Evolutionary conservation across 2,797 vertebrate species (phyloP).

Genomic region (Periparus ater): DNA sequence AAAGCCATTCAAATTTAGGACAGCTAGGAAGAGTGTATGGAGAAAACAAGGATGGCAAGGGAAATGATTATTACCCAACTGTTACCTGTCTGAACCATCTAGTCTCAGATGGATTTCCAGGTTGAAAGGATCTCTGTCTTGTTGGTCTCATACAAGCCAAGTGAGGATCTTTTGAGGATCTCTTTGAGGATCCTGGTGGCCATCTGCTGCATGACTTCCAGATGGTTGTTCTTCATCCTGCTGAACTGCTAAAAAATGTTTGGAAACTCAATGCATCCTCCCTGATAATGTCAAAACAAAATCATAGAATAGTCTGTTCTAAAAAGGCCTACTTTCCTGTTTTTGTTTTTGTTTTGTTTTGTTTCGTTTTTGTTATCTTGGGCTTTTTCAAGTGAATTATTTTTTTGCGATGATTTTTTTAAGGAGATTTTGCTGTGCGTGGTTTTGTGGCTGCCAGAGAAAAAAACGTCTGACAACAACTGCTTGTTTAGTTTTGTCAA

Average conservation of each 20-base stretch:
- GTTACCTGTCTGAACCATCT: not conserved
- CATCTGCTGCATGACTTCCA: not conserved
- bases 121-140: not conserved
- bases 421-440: not conserved
- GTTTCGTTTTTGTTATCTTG: too few relatives aligned
- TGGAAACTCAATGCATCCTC: not conserved
- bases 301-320: not conserved
- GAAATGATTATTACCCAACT: not conserved
- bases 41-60: not conserved
- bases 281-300: not conserved
- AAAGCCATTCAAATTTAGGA: not conserved
- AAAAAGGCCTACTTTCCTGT: not conserved
- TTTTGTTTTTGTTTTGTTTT: not conserved
- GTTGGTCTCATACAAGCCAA: not conserved
- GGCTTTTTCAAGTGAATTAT: not conserved
- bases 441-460: not conserved
- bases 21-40: accelerated
- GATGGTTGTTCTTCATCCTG: not conserved
- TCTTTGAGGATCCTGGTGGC: not conserved
- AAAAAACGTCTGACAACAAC: not conserved
- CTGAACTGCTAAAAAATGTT: not conserved
- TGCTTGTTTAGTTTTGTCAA: not conserved
- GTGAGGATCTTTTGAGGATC: too few relatives aligned
- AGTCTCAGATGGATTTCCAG: not conserved
- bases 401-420: not conserved